Percentiles rank a stretch among this genome's conserved stretches.
phyloP scores from a whole-genome alignment of 64 coral and sea anemone species.

The Catalaphyllia jardinei region DNA sequence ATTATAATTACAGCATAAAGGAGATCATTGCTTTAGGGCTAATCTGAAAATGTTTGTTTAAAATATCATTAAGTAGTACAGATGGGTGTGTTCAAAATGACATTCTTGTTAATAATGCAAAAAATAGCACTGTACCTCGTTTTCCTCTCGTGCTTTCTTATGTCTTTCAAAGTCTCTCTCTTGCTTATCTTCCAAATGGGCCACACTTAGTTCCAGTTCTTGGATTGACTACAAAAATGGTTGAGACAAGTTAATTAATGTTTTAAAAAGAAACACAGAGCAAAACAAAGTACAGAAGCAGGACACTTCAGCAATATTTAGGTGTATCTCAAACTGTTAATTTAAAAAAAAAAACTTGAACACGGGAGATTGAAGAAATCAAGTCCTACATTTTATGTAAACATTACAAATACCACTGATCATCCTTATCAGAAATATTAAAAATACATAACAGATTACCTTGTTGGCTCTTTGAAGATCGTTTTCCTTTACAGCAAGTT shows the following conservation, averaged over 20 bases:
- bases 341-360: too few relatives aligned
- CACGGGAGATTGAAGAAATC: too few relatives aligned
- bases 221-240: conserved; percentile 41
- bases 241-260: background rate
- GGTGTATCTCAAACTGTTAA: too few relatives aligned
- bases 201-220: conserved; percentile 72
- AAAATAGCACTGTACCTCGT: conserved; percentile 46
- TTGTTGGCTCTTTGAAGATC: conserved; percentile 58
- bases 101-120: background rate
- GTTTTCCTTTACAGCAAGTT: conserved; percentile 47
- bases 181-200: conserved; percentile 84
- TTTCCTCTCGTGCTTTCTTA: conserved; percentile 76
- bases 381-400: too few relatives aligned
- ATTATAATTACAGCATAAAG: too few relatives aligned
- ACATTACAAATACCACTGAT: too few relatives aligned
- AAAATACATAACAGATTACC: background rate
- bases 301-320: too few relatives aligned
- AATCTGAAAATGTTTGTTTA: background rate
- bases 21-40: too few relatives aligned
- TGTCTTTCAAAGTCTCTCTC: conserved; percentile 81
- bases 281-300: too few relatives aligned
- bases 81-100: background rate
- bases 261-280: background rate
- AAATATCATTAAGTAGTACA: background rate
- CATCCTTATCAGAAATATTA: background rate